These are phyloP conservation scores for Cynocephalus volans DNA, from an alignment of 2,113 vertebrate genomes.

Conservation along the genomic window DNA sequence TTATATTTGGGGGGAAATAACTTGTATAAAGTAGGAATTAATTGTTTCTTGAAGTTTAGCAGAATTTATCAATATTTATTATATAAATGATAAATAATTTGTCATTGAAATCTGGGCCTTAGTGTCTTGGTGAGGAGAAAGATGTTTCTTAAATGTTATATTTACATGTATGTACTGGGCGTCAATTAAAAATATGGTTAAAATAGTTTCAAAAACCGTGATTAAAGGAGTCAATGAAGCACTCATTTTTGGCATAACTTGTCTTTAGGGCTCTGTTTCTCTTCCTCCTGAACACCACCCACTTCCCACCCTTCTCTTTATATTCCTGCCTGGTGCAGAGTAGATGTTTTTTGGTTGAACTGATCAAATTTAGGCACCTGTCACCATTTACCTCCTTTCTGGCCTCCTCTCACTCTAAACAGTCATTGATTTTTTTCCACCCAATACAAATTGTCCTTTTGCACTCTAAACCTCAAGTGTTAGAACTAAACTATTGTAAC, in stretches of 20 bases:
- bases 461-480: not conserved
- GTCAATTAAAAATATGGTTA: not conserved
- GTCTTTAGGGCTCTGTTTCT: not conserved
- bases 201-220: not conserved
- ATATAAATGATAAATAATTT: no score
- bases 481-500: not conserved
- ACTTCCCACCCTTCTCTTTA: no score
- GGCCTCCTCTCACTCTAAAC: not conserved
- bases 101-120: not conserved
- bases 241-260: rapidly evolving
- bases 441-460: not conserved
- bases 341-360: not conserved
- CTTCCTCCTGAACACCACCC: no score
- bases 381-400: not conserved
- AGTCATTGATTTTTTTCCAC: not conserved
- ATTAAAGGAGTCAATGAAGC: no score
- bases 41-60: not conserved
- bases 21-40: not conserved
- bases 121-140: not conserved
- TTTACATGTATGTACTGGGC: not conserved
- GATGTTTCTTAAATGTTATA: not conserved
- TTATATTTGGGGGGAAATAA: not conserved
- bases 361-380: not conserved
- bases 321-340: not conserved
- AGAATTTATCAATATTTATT: not conserved